These are phyloP conservation scores for Hyaena hyaena DNA, from an alignment of 2,113 vertebrate species.

Conservation along the genomic window DNA sequence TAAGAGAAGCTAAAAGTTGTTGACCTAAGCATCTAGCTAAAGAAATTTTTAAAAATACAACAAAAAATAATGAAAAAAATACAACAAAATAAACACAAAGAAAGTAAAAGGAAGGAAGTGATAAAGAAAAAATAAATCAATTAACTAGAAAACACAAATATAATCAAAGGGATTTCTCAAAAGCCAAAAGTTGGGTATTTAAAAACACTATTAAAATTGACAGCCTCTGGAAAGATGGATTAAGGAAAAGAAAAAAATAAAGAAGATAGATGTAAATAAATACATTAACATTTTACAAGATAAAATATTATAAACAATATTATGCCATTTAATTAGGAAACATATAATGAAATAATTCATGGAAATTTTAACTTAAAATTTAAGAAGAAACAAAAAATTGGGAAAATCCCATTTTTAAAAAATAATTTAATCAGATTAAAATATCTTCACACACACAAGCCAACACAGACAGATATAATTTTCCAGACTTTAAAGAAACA, in stretches of 20 bases:
- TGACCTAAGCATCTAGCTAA: background rate
- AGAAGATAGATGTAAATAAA: background rate
- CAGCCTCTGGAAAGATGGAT: background rate
- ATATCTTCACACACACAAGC: background rate
- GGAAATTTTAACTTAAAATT: slow-evolving; percentile 22
- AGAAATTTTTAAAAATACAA: background rate
- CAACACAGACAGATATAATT: background rate
- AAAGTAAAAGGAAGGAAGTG: background rate
- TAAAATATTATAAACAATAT: background rate
- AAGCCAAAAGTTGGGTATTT: background rate
- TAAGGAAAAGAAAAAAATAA: background rate
- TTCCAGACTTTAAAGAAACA: background rate
- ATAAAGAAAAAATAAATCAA: background rate
- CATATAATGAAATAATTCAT: background rate
- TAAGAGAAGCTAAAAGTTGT: background rate
- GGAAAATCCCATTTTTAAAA: background rate
- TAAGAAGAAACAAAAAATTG: background rate
- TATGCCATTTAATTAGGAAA: slow-evolving; percentile 30
- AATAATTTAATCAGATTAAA: background rate
- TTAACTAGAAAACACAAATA: background rate
- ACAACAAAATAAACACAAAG: background rate
- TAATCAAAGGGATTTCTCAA: background rate
- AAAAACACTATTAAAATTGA: background rate
- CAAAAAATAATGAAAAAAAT: background rate
- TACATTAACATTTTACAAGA: background rate